Evolutionary conservation across 2,113 vertebrate genomes (phyloP).

Genomic region (Hiodon tergisus): DNA sequence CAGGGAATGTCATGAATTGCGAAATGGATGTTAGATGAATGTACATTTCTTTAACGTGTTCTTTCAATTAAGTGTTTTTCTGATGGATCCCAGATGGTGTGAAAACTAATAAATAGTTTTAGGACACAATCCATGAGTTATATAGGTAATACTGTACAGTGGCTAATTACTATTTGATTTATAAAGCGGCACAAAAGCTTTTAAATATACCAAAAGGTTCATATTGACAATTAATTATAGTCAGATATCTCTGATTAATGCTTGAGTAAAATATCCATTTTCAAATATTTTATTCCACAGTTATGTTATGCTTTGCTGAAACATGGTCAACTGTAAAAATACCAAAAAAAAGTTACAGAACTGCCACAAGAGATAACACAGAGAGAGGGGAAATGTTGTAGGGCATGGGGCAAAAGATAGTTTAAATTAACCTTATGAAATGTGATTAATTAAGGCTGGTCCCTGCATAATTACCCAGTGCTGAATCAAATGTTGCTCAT

Average conservation of each 20-base stretch:
- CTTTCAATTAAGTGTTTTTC: not conserved
- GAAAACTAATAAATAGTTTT: not conserved
- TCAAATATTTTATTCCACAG: not conserved
- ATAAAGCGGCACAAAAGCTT: not conserved
- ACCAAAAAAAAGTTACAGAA: not conserved
- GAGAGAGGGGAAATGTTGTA: not conserved
- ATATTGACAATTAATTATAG: not conserved
- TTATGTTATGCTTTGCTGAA: not conserved
- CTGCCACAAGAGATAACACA: not conserved
- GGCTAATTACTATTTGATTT: no score
- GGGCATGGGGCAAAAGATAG: conserved; percentile 9
- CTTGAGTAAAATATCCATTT: not conserved
- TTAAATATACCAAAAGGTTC: not conserved
- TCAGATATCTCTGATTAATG: not conserved
- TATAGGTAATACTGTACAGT: no score
- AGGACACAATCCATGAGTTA: not conserved
- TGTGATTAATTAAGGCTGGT: conserved; percentile 13
- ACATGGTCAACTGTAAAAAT: not conserved
- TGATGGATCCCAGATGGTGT: not conserved
- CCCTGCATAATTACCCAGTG: conserved; percentile 7
- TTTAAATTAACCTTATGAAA: conserved; percentile 13
- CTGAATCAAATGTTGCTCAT: not conserved
- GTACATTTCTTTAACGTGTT: not conserved
- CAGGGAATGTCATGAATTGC: not conserved
- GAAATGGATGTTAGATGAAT: not conserved